These are phyloP conservation scores for Ophthalmotilapia sp. DNA, from an alignment of 2,113 vertebrate genomes.

Conservation along the genomic window DNA sequence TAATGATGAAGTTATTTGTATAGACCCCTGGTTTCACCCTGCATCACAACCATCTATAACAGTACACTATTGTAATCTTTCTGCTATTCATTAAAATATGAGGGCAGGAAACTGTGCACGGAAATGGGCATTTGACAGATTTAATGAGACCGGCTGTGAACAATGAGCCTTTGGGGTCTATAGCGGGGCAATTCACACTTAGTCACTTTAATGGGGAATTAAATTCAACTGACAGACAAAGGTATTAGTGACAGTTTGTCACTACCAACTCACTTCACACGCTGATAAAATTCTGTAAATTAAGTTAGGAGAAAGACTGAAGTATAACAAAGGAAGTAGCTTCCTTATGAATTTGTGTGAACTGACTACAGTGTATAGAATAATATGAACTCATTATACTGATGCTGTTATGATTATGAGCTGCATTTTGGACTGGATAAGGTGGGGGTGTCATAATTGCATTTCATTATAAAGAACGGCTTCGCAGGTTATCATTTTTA, in stretches of 20 bases:
- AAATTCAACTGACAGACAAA: slow-evolving; percentile 45
- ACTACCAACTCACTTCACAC: slow-evolving; percentile 15
- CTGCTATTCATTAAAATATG: slow-evolving; percentile 42
- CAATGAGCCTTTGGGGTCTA: slow-evolving; percentile 33
- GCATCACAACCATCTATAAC: not conserved
- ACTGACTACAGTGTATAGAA: not conserved
- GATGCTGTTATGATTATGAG: not conserved
- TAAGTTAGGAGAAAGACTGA: not conserved
- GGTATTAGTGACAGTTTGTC: slow-evolving; percentile 31
- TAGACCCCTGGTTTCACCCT: not conserved
- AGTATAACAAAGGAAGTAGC: slow-evolving; percentile 2
- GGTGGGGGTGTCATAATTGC: not conserved
- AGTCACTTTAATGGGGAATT: slow-evolving; percentile 58
- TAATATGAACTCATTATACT: not conserved
- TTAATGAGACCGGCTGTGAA: slow-evolving; percentile 50
- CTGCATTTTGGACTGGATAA: not conserved
- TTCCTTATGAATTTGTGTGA: not conserved
- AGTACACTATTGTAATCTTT: slow-evolving; percentile 31
- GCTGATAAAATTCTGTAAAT: not conserved
- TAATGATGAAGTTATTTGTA: slow-evolving; percentile 19
- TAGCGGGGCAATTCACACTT: slow-evolving; percentile 27
- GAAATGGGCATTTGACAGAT: slow-evolving; percentile 57
- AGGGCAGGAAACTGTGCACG: slow-evolving; percentile 22
- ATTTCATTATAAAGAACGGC: not conserved
- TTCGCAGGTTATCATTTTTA: slow-evolving; percentile 13